Evolutionary conservation across 2,113 vertebrate species (phyloP).

Genomic region (Microtus oregoni): DNA sequence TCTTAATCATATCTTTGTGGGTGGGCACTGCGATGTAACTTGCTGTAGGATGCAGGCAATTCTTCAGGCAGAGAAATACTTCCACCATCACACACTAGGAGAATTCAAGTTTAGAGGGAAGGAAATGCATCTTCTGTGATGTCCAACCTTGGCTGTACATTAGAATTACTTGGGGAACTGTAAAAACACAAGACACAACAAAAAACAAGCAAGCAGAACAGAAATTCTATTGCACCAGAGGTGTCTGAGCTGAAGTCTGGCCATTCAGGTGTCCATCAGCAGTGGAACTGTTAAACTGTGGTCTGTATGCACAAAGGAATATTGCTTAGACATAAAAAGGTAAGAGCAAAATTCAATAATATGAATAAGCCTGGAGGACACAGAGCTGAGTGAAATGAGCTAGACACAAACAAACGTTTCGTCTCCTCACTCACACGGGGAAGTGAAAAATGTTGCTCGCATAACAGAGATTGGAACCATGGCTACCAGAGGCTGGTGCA

Average conservation of each 20-base stretch:
- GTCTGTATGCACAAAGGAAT: neutral
- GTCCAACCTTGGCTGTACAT: neutral
- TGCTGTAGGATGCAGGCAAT: neutral
- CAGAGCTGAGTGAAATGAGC: neutral
- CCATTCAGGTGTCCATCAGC: neutral
- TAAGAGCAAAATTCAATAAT: neutral
- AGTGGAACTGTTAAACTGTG: neutral
- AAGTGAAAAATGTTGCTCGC: neutral
- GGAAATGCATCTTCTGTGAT: neutral
- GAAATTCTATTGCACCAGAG: neutral
- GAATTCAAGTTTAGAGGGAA: neutral
- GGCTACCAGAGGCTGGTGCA: neutral
- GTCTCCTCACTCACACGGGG: neutral
- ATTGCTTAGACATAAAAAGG: neutral
- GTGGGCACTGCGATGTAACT: conserved; percentile 7
- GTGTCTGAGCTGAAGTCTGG: neutral
- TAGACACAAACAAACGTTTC: neutral
- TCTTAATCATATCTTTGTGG: conserved; percentile 13
- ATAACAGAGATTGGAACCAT: neutral
- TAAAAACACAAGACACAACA: neutral
- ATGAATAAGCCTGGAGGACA: neutral
- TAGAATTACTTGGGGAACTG: neutral
- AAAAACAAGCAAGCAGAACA: neutral
- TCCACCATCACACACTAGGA: neutral
- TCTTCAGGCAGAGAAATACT: neutral